phyloP scores from a whole-genome alignment of 2,113 vertebrate species.

The Hippocampus guttulatus region DNA sequence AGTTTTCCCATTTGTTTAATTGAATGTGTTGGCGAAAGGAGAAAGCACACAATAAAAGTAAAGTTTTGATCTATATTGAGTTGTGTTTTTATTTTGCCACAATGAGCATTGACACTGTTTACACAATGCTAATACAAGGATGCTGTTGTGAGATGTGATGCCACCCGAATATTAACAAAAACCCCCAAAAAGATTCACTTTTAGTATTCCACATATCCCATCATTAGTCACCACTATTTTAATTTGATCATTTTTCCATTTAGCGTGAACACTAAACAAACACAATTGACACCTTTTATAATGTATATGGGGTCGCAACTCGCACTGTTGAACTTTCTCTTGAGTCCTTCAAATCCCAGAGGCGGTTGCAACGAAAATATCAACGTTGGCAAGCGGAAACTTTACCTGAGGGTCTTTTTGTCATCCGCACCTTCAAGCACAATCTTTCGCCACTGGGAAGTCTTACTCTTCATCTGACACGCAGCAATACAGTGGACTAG shows the following conservation, averaged over 20 bases:
- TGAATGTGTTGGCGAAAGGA: neutral
- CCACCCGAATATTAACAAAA: neutral
- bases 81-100: neutral
- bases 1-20: neutral
- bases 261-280: neutral
- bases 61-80: neutral
- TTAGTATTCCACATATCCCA: neutral
- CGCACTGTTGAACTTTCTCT: constrained; percentile 37
- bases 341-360: constrained; percentile 53
- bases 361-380: constrained; percentile 59
- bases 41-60: neutral
- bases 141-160: neutral
- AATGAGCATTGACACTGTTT: neutral
- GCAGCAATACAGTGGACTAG: constrained; percentile 50
- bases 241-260: neutral
- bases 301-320: neutral
- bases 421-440: constrained; percentile 64
- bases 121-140: neutral
- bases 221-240: neutral
- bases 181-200: neutral
- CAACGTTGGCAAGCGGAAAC: constrained; percentile 61
- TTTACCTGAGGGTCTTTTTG: constrained; percentile 60
- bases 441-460: constrained; percentile 53
- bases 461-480: constrained; percentile 58
- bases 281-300: neutral